Percentiles rank a stretch among this genome's conserved stretches.
Conservation (phyloP, 2,113 vertebrate genomes). For the Apeltes quadracus region DNA sequence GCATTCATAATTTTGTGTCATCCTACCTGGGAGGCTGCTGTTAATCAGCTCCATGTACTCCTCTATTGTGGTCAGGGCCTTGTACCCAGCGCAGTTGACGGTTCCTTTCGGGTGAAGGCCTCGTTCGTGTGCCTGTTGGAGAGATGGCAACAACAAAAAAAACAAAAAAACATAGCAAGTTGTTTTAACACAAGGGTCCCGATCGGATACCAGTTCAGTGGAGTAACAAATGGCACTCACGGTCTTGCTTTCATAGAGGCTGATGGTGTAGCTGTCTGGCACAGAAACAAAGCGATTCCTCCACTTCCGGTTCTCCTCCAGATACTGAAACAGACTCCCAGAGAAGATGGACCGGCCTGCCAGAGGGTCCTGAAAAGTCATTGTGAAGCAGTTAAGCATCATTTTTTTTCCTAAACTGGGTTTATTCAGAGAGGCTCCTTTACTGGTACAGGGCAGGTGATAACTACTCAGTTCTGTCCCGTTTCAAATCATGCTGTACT, state of each 20-base stretch:
- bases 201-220: rapidly evolving
- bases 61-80: slow-evolving; percentile 88
- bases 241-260: slow-evolving; percentile 87
- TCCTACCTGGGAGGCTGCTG: slow-evolving; percentile 86
- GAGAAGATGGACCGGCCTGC: slow-evolving; percentile 91
- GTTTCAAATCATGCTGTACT: slow-evolving; percentile 50
- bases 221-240: slow-evolving; percentile 75
- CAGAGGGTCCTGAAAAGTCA: slow-evolving; percentile 82
- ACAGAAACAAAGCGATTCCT: slow-evolving; percentile 90
- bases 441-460: background rate
- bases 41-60: slow-evolving; percentile 90
- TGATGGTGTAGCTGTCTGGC: slow-evolving; percentile 87
- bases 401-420: background rate
- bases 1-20: background rate
- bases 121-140: slow-evolving; percentile 85
- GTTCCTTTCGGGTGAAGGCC: slow-evolving; percentile 83
- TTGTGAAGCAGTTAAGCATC: background rate
- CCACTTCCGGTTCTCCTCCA: slow-evolving; percentile 95
- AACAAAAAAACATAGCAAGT: background rate
- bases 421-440: background rate
- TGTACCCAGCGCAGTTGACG: slow-evolving; percentile 93
- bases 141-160: background rate
- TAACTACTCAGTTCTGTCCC: slow-evolving; percentile 29
- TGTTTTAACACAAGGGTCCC: background rate
- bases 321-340: slow-evolving; percentile 90